Percentiles rank a stretch among this genome's conserved stretches.
Evolutionary conservation across 2,888 invertebrate species (phyloP).

Genomic region (Thereva unica): DNA sequence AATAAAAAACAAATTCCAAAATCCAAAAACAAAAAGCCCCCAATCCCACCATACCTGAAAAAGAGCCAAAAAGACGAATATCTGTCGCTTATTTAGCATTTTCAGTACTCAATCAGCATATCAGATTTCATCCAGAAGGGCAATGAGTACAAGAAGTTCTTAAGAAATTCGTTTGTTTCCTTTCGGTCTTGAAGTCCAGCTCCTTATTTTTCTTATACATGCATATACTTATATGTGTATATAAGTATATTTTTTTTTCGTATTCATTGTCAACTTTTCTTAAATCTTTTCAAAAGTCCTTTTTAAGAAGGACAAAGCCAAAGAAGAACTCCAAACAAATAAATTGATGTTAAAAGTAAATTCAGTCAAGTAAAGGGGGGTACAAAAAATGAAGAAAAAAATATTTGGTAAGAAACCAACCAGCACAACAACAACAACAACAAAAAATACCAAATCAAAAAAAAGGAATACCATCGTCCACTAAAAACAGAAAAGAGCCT

Average conservation of each 20-base stretch:
- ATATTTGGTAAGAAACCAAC: conserved; percentile 4
- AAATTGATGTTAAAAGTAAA: conserved; percentile 30
- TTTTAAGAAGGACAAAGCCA: conserved; percentile 30
- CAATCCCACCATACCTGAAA: conserved; percentile 2
- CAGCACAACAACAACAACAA: neutral
- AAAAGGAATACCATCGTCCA: neutral
- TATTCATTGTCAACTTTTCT: conserved; percentile 30
- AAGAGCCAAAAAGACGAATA: conserved; percentile 11
- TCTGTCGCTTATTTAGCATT: conserved; percentile 38
- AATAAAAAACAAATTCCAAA: neutral
- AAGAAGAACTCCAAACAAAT: conserved; percentile 33
- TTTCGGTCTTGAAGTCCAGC: neutral
- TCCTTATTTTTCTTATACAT: conserved; percentile 3
- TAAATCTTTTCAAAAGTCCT: conserved; percentile 32
- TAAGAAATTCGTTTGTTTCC: conserved; percentile 33
- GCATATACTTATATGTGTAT: neutral
- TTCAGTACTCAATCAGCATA: conserved; percentile 39
- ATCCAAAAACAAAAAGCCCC: conserved; percentile 10
- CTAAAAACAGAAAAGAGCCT: conserved; percentile 12
- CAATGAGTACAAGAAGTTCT: conserved; percentile 36
- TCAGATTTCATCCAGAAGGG: conserved; percentile 40
- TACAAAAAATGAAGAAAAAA: conserved; percentile 18
- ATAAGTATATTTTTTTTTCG: conserved; percentile 8
- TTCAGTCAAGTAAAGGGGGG: conserved; percentile 11
- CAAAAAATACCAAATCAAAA: neutral